A percentile compares a stretch with the other conserved stretches of the same genome.
These are phyloP conservation scores for Lepidotrigona ventralis DNA, from an alignment of 1,140 invertebrate genomes.

Conservation along the genomic window DNA sequence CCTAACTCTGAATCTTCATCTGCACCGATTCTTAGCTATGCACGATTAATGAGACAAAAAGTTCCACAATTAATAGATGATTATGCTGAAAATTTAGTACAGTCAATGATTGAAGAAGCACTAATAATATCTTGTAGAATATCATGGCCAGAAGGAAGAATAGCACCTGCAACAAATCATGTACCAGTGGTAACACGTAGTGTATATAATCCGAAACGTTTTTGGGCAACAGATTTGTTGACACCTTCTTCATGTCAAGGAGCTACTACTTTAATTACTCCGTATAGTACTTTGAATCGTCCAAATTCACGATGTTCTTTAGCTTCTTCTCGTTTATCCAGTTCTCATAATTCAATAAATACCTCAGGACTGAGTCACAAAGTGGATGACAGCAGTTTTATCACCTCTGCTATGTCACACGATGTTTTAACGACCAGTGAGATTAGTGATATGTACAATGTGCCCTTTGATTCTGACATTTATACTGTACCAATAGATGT, in stretches of 20 bases:
- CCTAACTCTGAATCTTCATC: slow-evolving; percentile 74
- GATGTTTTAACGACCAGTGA: slow-evolving; percentile 86
- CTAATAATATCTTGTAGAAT: slow-evolving; percentile 74
- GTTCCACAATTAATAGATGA: slow-evolving; percentile 70
- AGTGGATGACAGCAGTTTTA: slow-evolving; percentile 90
- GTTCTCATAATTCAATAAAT: slow-evolving; percentile 89
- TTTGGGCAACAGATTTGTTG: slow-evolving; percentile 83
- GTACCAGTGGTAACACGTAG: slow-evolving; percentile 51
- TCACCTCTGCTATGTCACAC: slow-evolving; percentile 91
- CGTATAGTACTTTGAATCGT: slow-evolving; percentile 80
- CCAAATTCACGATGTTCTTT: slow-evolving; percentile 87
- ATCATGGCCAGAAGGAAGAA: slow-evolving; percentile 76
- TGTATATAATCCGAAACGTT: slow-evolving; percentile 76
- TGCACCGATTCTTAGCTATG: slow-evolving; percentile 70
- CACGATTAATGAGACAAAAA: slow-evolving; percentile 62
- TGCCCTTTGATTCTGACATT: slow-evolving; percentile 91
- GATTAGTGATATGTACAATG: slow-evolving; percentile 91
- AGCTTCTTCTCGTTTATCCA: slow-evolving; percentile 87
- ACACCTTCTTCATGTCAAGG: slow-evolving; percentile 82
- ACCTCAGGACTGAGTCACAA: slow-evolving; percentile 85
- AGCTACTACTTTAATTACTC: slow-evolving; percentile 75
- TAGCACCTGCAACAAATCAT: slow-evolving; percentile 56
- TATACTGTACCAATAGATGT: slow-evolving; percentile 92
- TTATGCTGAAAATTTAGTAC: slow-evolving; percentile 71
- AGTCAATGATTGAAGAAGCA: slow-evolving; percentile 74